Conservation (phyloP, 2,797 vertebrate species). For the Botia kubotai region DNA sequence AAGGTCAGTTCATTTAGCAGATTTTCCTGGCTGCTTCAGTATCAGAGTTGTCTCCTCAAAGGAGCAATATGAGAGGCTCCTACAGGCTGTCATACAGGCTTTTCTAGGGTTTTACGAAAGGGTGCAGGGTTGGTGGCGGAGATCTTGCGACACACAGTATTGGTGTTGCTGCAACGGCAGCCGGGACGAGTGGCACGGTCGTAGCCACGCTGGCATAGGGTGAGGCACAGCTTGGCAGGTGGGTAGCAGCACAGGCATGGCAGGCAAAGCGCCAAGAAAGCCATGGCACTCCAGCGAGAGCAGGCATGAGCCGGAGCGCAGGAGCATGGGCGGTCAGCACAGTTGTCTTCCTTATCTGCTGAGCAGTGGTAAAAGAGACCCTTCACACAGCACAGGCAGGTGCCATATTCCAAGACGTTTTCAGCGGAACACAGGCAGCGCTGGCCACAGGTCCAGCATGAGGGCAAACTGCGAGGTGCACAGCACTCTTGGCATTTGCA, state of each 20-base stretch:
- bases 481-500: conserved; percentile 93
- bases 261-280: conserved; percentile 87
- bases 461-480: conserved; percentile 87
- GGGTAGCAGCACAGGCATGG: conserved; percentile 99
- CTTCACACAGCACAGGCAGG: conserved; percentile 95
- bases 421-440: conserved; percentile 94
- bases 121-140: conserved; percentile 79
- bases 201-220: conserved; percentile 88
- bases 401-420: conserved; percentile 89
- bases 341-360: conserved; percentile 93
- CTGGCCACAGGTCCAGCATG: conserved; percentile 92
- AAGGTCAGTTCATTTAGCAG: conserved; percentile 50
- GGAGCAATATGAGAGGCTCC: conserved; percentile 37
- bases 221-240: conserved; percentile 92
- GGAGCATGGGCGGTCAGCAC: conserved; percentile 94
- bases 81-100: conserved; percentile 88
- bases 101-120: conserved; percentile 89
- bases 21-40: conserved; percentile 31
- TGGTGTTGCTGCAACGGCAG: conserved; percentile 95
- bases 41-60: conserved; percentile 42
- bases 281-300: conserved; percentile 92
- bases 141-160: conserved; percentile 96
- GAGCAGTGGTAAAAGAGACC: conserved; percentile 98
- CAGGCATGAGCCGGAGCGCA: conserved; percentile 85
- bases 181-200: conserved; percentile 89